A percentile compares a stretch with the other conserved stretches of the same genome.
Conservation (phyloP, 2,113 vertebrate species). For the Oophaga pumilio region DNA sequence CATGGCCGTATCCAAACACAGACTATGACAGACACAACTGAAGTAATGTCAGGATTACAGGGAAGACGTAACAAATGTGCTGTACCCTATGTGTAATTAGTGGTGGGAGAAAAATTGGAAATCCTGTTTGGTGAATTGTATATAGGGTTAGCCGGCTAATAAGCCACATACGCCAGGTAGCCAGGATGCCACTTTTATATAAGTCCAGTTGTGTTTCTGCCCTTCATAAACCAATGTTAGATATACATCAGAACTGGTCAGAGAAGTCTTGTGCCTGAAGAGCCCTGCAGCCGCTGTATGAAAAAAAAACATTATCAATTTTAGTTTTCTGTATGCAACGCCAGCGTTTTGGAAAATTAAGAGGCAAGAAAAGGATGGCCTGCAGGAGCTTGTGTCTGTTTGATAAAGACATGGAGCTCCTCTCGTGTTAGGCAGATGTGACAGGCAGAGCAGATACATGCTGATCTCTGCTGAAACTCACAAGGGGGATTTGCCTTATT, state of each 20-base stretch:
- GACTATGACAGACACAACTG: not conserved
- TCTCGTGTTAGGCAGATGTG: slow-evolving; percentile 37
- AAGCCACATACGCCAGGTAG: not conserved
- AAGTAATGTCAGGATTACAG: not conserved
- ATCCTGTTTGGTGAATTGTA: not conserved
- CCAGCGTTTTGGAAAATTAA: slow-evolving; percentile 55
- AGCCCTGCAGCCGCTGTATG: not conserved
- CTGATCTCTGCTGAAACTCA: slow-evolving; percentile 41
- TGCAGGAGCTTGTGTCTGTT: slow-evolving; percentile 54
- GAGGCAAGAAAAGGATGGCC: slow-evolving; percentile 44
- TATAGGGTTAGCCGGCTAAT: not conserved
- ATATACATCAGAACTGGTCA: slow-evolving; percentile 1
- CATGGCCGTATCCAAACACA: not conserved
- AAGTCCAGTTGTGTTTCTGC: not conserved
- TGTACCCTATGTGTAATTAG: not conserved
- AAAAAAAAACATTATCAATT: slow-evolving; percentile 25
- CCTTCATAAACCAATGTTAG: not conserved
- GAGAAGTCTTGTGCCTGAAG: not conserved
- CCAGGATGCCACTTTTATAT: not conserved
- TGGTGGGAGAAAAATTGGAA: not conserved
- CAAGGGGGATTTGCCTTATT: slow-evolving; percentile 27
- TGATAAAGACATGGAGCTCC: slow-evolving; percentile 50
- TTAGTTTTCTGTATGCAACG: slow-evolving; percentile 47
- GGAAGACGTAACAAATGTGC: not conserved
- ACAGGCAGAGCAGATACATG: slow-evolving; percentile 51